Conservation (phyloP, 2,113 vertebrate species). For the Nycticebus coucang region DNA sequence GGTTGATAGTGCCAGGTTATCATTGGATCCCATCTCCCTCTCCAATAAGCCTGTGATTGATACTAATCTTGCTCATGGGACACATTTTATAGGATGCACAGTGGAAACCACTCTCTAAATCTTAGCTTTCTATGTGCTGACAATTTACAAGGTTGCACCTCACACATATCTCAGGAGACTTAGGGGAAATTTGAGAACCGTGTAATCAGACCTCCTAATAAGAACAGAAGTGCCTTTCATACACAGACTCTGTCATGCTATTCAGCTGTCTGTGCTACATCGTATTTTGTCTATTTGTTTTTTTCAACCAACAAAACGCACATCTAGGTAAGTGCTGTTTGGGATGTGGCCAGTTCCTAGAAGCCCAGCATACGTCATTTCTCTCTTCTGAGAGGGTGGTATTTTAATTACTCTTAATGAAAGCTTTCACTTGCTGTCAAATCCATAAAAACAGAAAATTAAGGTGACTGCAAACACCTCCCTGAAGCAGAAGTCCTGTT, state of each 20-base stretch:
- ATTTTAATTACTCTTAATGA: constrained; percentile 86
- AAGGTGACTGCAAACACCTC: constrained; percentile 79
- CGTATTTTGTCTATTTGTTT: constrained; percentile 24
- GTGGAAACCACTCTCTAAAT: constrained; percentile 87
- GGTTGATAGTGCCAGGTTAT: constrained; percentile 88
- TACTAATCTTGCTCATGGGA: constrained; percentile 88
- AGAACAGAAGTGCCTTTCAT: constrained; percentile 73
- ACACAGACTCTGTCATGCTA: neutral
- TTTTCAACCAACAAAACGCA: constrained; percentile 29
- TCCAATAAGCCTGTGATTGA: constrained; percentile 90
- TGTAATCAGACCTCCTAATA: constrained; percentile 79
- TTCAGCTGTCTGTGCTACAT: constrained; percentile 29
- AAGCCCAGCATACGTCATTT: constrained; percentile 63
- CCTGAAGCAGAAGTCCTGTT: constrained; percentile 70
- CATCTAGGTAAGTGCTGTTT: neutral
- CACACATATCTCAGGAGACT: constrained; percentile 81
- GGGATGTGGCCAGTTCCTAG: constrained; percentile 62
- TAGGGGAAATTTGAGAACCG: constrained; percentile 79
- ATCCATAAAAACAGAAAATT: constrained; percentile 79
- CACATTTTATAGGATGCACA: constrained; percentile 85
- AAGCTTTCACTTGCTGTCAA: constrained; percentile 80
- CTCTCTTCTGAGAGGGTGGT: constrained; percentile 78
- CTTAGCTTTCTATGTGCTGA: constrained; percentile 84
- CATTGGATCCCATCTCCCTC: constrained; percentile 85
- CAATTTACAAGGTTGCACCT: constrained; percentile 86